Base-by-base conservation (phyloP, 2,888 invertebrate genomes). In the Temnothorax unifasciatus region DNA sequence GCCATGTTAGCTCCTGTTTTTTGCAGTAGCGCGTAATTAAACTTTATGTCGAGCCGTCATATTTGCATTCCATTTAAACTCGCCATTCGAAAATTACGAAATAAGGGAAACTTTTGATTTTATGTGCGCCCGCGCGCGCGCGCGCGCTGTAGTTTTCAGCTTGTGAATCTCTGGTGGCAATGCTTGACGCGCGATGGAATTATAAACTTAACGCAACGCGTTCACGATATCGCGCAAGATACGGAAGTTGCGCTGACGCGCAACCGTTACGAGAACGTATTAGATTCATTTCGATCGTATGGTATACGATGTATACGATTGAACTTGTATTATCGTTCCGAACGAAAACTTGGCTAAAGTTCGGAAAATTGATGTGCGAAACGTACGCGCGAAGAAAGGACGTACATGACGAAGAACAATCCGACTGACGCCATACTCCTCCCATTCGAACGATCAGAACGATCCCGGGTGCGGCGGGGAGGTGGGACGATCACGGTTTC, bases 1-100 rank as follows among this genome's bases (percentile, higher is more conserved):
- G 89, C 89, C 90, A 86, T 88, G 90, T 85, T 85, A 86, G 66
- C 89, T 52, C 83, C 68, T 88, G 85, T 85, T 89, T 89, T 88
- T 88, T 88, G 79, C 88, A 87, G 86, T 84, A 86, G 88, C 88
- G 82, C 86, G 90, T 89, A 89, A 89, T 89, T 89, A 89, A 89
- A 89, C 89, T 89, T 89, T 89, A 89, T 88, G 89, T 88, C 89
- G 90, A 89, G 88, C 90, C 88, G 89, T 89, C 89, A 88, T 89
- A 89, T 89, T 89, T 89, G 89, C 89, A 88, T 89, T 89, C 89
- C 85, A 89, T 85, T 89, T 88, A 85, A 89, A 88, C 90, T 86
- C 81, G 86, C 90, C 86, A 89, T 89, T 89, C 81, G 90, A 89
- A 89, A 89, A 89, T 89, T 89, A 89, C 87, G 87, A 89, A 88